A percentile compares a stretch with the other conserved stretches of the same genome.
These are phyloP conservation scores for Prietella phreatophila DNA, from an alignment of 2,113 vertebrate genomes.

Conservation along the genomic window DNA sequence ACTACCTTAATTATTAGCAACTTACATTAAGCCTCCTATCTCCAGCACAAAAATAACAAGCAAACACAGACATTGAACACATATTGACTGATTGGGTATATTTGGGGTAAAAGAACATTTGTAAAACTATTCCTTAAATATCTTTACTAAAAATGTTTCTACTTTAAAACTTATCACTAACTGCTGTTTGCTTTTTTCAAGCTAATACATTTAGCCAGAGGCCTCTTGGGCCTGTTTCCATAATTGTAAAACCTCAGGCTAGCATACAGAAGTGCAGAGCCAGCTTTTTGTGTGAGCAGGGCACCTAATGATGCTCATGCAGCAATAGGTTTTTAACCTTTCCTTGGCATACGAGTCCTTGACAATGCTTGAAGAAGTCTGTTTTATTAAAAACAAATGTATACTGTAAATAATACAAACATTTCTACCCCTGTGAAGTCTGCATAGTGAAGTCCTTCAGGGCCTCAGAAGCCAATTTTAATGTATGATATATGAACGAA, in stretches of 20 bases:
- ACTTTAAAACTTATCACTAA: neutral
- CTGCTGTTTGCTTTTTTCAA: neutral
- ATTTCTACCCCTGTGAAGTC: neutral
- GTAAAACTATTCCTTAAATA: neutral
- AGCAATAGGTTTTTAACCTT: conserved; percentile 5
- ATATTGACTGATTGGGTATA: neutral
- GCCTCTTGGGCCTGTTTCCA: conserved; percentile 14
- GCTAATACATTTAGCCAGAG: neutral
- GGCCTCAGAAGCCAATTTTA: neutral
- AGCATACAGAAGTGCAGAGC: conserved; percentile 11
- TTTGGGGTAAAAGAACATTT: neutral
- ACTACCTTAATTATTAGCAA: neutral
- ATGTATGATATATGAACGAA: neutral
- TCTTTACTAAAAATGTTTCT: neutral
- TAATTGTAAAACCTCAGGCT: conserved; percentile 16
- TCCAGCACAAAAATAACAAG: neutral
- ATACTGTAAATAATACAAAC: neutral
- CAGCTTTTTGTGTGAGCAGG: conserved; percentile 4
- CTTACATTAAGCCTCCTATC: neutral
- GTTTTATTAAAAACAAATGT: neutral
- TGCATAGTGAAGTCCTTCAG: neutral
- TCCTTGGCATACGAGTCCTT: neutral
- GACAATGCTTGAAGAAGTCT: neutral
- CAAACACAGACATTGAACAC: neutral
- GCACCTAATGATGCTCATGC: conserved; percentile 5